Conservation (phyloP, 2,888 invertebrate species). For the Acronicta aceris region DNA sequence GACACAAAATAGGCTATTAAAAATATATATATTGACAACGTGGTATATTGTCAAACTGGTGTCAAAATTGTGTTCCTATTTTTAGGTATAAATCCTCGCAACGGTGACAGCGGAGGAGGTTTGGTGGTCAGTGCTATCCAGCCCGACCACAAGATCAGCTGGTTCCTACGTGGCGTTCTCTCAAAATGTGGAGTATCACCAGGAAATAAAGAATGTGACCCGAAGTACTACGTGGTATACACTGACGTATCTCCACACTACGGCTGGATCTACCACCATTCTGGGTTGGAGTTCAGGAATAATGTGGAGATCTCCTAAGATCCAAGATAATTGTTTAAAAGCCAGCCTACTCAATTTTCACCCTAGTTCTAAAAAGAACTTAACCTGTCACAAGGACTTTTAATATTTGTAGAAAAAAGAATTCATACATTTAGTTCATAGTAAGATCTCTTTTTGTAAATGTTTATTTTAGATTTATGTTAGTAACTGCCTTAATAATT, state of each 20-base stretch:
- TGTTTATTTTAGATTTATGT: neutral
- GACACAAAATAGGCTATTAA: too few species aligned
- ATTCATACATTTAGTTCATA: neutral
- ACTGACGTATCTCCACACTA: slow-evolving; percentile 82
- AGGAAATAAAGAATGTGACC: slow-evolving; percentile 70
- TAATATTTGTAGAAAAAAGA: neutral
- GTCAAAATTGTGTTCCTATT: neutral
- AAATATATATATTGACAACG: too few species aligned
- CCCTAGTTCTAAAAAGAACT: neutral
- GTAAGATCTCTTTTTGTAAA: neutral
- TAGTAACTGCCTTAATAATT: neutral
- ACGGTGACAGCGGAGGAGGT: slow-evolving; percentile 91
- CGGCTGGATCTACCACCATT: slow-evolving; percentile 80
- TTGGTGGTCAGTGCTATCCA: slow-evolving; percentile 80
- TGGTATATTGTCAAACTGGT: too few species aligned
- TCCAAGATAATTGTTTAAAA: neutral
- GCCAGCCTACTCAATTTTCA: neutral
- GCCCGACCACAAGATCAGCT: slow-evolving; percentile 76
- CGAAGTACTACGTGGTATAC: slow-evolving; percentile 76
- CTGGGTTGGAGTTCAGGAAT: slow-evolving; percentile 69
- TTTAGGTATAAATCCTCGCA: slow-evolving; percentile 88
- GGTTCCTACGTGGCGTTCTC: slow-evolving; percentile 80
- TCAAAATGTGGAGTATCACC: slow-evolving; percentile 78
- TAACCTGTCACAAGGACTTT: slow-evolving; percentile 11
- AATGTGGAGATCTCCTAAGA: slow-evolving; percentile 58